Percentiles rank a stretch among this genome's conserved stretches.
Evolutionary conservation across 64 coral and sea anemone species (phyloP).

Genomic region (Acropora tenuis): DNA sequence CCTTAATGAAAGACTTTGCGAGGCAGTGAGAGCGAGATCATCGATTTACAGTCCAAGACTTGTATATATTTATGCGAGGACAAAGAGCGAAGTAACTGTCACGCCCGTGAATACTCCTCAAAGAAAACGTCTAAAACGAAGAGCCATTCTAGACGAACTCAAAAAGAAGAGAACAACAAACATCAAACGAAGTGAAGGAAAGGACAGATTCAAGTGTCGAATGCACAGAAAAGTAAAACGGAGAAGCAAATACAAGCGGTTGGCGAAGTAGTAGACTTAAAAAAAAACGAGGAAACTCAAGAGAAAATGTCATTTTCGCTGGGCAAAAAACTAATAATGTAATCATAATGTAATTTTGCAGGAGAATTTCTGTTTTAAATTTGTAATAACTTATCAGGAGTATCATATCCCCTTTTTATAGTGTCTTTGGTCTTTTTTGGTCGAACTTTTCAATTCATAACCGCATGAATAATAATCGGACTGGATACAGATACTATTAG

Average conservation of each 20-base stretch:
- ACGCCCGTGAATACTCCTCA: not conserved
- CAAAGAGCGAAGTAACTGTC: slow-evolving; percentile 25
- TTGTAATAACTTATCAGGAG: too few species aligned
- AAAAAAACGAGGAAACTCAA: not conserved
- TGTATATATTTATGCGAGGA: slow-evolving; percentile 87
- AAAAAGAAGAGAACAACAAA: not conserved
- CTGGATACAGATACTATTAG: too few species aligned
- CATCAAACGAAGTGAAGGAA: not conserved
- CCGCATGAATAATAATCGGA: too few species aligned
- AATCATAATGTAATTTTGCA: too few species aligned
- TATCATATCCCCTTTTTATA: too few species aligned
- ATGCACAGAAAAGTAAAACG: slow-evolving; percentile 20
- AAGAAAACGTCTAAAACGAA: slow-evolving; percentile 15
- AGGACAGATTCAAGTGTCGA: slow-evolving; percentile 26
- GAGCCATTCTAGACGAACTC: not conserved
- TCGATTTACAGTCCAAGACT: slow-evolving; percentile 62
- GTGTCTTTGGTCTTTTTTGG: too few species aligned
- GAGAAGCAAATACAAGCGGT: not conserved
- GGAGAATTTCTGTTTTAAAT: too few species aligned
- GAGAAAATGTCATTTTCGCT: too few species aligned
- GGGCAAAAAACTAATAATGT: too few species aligned
- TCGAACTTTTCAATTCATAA: too few species aligned
- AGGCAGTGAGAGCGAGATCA: slow-evolving; percentile 76
- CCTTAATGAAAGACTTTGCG: slow-evolving; percentile 69
- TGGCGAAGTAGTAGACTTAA: not conserved